Evolutionary conservation across 2,888 invertebrate species (phyloP).

Genomic region (Chloroclysta siterata): DNA sequence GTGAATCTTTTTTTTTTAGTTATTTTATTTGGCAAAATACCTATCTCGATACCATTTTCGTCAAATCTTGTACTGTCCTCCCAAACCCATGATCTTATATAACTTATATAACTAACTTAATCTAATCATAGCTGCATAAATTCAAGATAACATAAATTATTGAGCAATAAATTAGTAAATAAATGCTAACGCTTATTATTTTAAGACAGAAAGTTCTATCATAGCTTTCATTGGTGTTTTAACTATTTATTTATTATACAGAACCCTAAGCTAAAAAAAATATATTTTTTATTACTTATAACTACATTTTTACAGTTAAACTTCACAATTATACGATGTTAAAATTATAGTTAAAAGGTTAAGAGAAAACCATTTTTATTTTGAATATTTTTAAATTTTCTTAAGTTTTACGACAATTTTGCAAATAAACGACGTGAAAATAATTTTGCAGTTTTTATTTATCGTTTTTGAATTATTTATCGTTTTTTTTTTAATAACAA

Average conservation of each 20-base stretch:
- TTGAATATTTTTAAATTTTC: too few relatives aligned
- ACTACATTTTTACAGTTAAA: constrained; percentile 20
- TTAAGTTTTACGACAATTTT: neutral
- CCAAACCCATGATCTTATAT: constrained; percentile 48
- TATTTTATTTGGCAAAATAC: too few relatives aligned
- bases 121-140: constrained; percentile 53
- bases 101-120: constrained; percentile 49
- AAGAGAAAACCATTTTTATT: too few relatives aligned
- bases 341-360: too few relatives aligned
- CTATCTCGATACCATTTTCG: too few relatives aligned
- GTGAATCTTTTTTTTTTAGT: too few relatives aligned
- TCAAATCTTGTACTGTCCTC: constrained; percentile 40
- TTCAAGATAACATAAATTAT: constrained; percentile 45
- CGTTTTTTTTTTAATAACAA: neutral
- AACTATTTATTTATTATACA: constrained; percentile 41
- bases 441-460: neutral
- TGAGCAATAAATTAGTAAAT: constrained; percentile 64
- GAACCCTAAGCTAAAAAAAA: constrained; percentile 20
- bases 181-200: constrained; percentile 28
- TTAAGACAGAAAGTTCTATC: constrained; percentile 50
- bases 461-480: neutral
- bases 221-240: constrained; percentile 75
- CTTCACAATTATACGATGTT: too few relatives aligned
- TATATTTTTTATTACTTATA: constrained; percentile 6
- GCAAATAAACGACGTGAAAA: neutral